A percentile compares a stretch with the other conserved stretches of the same genome.
Conservation (phyloP, 2,797 vertebrate species). For the Ibycter americanus region DNA sequence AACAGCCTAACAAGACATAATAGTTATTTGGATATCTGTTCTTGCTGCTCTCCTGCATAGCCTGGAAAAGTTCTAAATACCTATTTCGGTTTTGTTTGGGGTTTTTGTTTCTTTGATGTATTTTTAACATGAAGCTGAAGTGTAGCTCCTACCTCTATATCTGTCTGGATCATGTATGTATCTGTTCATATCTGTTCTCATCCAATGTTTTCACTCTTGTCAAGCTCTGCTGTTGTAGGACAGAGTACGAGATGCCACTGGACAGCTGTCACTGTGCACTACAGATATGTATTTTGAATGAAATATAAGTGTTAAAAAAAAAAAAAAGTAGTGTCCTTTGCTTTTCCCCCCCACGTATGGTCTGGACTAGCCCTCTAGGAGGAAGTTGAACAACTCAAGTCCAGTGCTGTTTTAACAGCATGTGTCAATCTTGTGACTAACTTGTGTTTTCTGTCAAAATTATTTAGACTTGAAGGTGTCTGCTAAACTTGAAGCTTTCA, state of each 20-base stretch:
- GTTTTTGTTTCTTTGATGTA: not conserved
- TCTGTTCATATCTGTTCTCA: not conserved
- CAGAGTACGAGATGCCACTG: not conserved
- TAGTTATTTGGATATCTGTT: not conserved
- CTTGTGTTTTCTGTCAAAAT: not conserved
- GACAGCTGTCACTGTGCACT: not conserved
- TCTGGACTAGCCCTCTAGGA: not conserved
- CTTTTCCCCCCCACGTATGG: rapidly evolving
- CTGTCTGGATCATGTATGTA: not conserved
- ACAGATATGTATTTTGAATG: not conserved
- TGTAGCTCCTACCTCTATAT: not conserved
- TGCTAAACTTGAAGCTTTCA: not conserved
- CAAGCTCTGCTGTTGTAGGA: not conserved
- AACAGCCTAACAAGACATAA: not conserved
- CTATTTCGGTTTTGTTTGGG: too few relatives aligned
- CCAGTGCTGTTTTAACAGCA: not conserved
- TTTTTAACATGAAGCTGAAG: not conserved
- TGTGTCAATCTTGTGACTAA: not conserved
- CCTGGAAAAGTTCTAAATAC: not conserved
- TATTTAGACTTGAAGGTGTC: not conserved
- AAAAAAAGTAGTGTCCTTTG: not conserved
- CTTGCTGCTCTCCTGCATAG: not conserved
- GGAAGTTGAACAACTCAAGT: not conserved
- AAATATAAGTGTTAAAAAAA: not conserved
- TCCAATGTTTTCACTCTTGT: not conserved